These are phyloP conservation scores for Polypedilum vanderplanki DNA, from an alignment of 1,140 invertebrate species.

Conservation along the genomic window DNA sequence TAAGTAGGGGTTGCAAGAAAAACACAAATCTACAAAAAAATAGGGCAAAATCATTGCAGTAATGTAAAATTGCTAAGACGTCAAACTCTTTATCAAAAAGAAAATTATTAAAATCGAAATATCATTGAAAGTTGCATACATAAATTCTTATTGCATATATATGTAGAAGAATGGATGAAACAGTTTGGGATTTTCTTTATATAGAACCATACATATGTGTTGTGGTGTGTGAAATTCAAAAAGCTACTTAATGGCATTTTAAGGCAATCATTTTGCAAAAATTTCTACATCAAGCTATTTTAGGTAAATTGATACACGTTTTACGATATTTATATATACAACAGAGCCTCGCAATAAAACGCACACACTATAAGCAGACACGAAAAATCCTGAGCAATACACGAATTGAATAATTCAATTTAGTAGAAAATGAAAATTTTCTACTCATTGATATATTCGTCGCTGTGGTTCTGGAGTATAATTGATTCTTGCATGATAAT, in stretches of 20 bases:
- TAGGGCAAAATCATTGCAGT: background rate
- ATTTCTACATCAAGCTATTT: background rate
- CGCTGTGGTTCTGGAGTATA: slow-evolving; percentile 67
- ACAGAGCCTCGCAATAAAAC: slow-evolving; percentile 3
- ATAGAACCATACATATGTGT: background rate
- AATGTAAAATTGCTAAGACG: background rate
- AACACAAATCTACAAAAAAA: background rate
- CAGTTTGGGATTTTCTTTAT: background rate
- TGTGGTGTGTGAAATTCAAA: background rate
- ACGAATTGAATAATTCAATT: background rate
- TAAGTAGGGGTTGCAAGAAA: background rate
- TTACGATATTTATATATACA: background rate
- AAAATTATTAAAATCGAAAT: background rate
- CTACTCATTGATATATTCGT: slow-evolving; percentile 48
- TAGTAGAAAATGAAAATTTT: background rate
- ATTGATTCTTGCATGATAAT: slow-evolving; percentile 56
- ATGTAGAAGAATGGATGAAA: background rate
- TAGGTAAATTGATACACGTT: background rate
- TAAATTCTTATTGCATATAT: slow-evolving; percentile 1
- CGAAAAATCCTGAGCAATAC: slow-evolving; percentile 8
- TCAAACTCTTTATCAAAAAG: background rate
- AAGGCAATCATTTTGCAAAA: slow-evolving; percentile 1
- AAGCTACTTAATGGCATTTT: slow-evolving; percentile 6
- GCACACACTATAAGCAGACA: background rate
- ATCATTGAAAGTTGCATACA: background rate